Conservation (phyloP, 2,797 vertebrate species). For the Argya squamiceps region DNA sequence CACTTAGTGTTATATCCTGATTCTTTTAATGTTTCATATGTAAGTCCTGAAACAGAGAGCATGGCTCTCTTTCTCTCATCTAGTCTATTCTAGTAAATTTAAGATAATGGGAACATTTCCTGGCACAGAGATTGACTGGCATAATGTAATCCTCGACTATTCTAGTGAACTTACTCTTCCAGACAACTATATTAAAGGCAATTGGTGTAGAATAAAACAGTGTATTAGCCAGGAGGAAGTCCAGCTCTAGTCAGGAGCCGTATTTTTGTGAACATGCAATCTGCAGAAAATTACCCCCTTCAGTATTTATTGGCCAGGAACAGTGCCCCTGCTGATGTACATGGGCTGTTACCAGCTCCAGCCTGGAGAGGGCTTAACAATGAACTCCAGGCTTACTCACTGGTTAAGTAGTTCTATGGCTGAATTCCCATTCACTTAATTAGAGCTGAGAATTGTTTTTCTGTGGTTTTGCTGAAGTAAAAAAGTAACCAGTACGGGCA, state of each 20-base stretch:
- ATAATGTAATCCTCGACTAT: not conserved
- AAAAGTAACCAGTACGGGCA: not conserved
- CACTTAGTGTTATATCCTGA: not conserved
- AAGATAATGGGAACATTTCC: not conserved
- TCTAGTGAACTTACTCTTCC: not conserved
- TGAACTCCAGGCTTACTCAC: not conserved
- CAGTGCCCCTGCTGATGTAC: not conserved
- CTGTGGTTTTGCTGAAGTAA: not conserved
- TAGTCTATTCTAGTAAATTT: not conserved
- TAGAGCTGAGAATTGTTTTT: not conserved
- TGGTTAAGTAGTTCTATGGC: not conserved
- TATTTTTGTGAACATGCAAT: not conserved
- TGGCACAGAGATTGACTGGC: not conserved
- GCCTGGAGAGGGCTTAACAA: not conserved
- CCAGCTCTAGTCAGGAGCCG: not conserved
- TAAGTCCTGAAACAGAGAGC: not conserved
- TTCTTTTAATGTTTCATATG: not conserved
- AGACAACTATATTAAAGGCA: not conserved
- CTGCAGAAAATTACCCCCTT: not conserved
- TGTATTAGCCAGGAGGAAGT: not conserved
- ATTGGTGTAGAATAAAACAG: not conserved
- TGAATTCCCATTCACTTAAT: not conserved
- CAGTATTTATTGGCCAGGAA: not conserved
- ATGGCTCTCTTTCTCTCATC: not conserved
- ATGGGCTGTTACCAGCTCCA: not conserved